Conservation (phyloP, 2,888 invertebrate species). For the Mesopsocus fuscifrons region DNA sequence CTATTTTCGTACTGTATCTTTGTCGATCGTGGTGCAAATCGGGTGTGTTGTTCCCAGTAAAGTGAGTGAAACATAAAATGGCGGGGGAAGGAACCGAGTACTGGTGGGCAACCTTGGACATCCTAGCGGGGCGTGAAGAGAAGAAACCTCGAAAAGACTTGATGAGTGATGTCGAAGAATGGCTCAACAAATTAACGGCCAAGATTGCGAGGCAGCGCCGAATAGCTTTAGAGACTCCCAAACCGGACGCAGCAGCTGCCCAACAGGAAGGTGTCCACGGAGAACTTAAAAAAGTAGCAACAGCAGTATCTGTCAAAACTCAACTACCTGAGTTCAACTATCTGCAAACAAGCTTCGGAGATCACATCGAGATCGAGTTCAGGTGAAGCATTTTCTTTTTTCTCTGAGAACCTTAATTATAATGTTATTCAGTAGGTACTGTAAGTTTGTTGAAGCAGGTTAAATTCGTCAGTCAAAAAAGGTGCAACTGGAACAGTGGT, state of each 20-base stretch:
- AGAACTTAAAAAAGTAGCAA: no score
- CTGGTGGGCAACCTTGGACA: conserved; percentile 6
- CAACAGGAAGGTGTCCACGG: background rate
- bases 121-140: conserved; percentile 3
- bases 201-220: background rate
- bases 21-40: no score
- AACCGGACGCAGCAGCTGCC: background rate
- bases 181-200: background rate
- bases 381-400: background rate
- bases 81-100: background rate
- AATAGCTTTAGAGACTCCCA: background rate
- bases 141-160: conserved; percentile 1
- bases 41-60: no score
- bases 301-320: no score
- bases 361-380: background rate
- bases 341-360: background rate
- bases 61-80: background rate
- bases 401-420: no score
- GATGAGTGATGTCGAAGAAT: conserved; percentile 1
- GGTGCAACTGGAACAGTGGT: no score
- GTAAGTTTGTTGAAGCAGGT: no score
- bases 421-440: no score
- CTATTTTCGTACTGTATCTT: no score
- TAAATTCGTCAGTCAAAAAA: no score
- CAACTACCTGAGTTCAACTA: no score